phyloP scores from a whole-genome alignment of 2,113 vertebrate species.

The Ctenodactylus gundi region DNA sequence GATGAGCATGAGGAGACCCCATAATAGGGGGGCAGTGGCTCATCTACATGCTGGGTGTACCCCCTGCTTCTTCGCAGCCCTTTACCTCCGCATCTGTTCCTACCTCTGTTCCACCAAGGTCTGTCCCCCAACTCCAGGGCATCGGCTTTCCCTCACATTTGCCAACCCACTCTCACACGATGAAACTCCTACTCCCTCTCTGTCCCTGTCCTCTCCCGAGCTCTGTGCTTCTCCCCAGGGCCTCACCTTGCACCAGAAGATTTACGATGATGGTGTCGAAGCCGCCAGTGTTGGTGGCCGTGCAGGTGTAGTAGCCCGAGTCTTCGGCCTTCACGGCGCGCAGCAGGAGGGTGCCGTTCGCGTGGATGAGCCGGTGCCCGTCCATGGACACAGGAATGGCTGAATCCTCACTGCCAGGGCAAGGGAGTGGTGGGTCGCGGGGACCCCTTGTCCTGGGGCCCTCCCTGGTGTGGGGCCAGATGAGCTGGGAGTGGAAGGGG shows the following conservation, averaged over 20 bases:
- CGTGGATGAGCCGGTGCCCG: conserved; percentile 93
- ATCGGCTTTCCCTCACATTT: not conserved
- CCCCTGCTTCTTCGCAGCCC: too few relatives aligned
- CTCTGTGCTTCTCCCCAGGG: accelerated
- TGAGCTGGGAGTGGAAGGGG: not conserved
- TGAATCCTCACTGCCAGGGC: conserved; percentile 90
- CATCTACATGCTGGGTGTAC: too few relatives aligned
- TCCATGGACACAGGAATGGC: conserved; percentile 93
- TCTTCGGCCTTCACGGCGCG: conserved; percentile 97
- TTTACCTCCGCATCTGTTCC: not conserved
- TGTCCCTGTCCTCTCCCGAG: accelerated
- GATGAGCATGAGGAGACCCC: accelerated
- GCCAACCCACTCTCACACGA: accelerated
- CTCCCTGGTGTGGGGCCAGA: not conserved
- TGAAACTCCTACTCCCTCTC: not conserved
- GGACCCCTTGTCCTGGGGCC: not conserved
- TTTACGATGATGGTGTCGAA: conserved; percentile 99
- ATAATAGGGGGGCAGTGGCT: not conserved
- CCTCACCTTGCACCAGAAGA: conserved; percentile 96
- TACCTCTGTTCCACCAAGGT: not conserved
- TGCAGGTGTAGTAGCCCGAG: conserved; percentile 98
- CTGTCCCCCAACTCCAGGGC: not conserved
- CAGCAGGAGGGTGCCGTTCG: conserved; percentile 94
- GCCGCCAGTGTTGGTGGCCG: conserved; percentile 96
- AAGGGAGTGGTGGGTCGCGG: not conserved